phyloP scores from a whole-genome alignment of 1,140 invertebrate species.

The Melipona quadrifasciata region DNA sequence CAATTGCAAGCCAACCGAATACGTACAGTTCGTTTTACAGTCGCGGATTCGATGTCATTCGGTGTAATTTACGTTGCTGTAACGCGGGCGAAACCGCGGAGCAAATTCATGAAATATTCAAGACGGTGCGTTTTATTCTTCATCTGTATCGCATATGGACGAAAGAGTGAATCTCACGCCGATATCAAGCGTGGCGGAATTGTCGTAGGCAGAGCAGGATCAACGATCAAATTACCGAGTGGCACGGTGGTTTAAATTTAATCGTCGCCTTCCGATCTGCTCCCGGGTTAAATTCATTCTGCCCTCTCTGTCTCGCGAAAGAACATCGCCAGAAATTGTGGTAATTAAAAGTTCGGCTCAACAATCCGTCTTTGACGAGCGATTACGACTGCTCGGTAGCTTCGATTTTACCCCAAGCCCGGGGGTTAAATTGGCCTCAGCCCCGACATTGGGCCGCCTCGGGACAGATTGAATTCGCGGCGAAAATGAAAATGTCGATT shows the following conservation, averaged over 20 bases:
- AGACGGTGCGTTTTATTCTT: background rate
- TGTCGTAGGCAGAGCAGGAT: constrained; percentile 3
- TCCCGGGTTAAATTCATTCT: background rate
- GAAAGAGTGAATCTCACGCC: background rate
- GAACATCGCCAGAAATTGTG: background rate
- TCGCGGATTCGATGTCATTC: background rate
- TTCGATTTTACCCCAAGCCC: background rate
- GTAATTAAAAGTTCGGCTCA: background rate
- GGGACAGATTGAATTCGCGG: background rate
- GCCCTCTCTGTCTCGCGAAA: background rate
- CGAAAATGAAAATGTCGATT: background rate
- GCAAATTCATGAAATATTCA: constrained; percentile 15
- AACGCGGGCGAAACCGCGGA: background rate
- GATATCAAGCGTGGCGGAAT: constrained; percentile 23
- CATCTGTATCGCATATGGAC: background rate
- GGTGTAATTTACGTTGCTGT: background rate
- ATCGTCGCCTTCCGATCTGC: constrained; percentile 8
- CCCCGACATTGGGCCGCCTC: rapidly evolving
- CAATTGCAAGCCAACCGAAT: background rate
- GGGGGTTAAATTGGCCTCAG: background rate
- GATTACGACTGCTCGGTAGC: background rate
- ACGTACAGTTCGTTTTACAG: background rate
- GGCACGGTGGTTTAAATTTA: constrained; percentile 33
- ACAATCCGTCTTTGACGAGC: background rate
- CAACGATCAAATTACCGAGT: constrained; percentile 37